phyloP scores from a whole-genome alignment of 2,113 vertebrate genomes.

The Setophaga coronata region DNA sequence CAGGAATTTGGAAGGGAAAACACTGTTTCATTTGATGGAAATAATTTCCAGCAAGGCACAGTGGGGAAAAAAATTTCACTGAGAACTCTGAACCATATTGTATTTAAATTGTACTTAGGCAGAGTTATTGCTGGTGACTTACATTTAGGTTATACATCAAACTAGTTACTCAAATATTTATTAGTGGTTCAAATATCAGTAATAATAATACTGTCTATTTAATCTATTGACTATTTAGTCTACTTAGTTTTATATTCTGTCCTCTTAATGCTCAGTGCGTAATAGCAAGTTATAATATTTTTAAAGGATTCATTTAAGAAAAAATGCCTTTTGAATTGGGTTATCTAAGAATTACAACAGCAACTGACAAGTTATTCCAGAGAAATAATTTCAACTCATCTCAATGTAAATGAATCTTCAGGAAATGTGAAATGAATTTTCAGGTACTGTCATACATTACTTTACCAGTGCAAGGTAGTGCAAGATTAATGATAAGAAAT shows the following conservation, averaged over 20 bases:
- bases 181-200: neutral
- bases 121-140: neutral
- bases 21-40: neutral
- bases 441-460: neutral
- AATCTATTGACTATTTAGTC: neutral
- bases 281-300: neutral
- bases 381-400: neutral
- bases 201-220: neutral
- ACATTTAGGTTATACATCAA: neutral
- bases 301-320: neutral
- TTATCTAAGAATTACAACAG: neutral
- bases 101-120: neutral
- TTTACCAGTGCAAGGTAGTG: neutral
- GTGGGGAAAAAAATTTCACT: neutral
- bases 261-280: neutral
- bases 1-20: neutral
- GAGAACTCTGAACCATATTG: neutral
- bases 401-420: neutral
- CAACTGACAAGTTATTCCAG: neutral
- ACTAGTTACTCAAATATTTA: neutral
- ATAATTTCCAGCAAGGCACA: neutral
- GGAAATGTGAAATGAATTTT: neutral
- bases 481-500: neutral
- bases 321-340: neutral
- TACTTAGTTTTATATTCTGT: neutral